phyloP scores from a whole-genome alignment of 2,888 invertebrate species.

The Cosmia pyralina region DNA sequence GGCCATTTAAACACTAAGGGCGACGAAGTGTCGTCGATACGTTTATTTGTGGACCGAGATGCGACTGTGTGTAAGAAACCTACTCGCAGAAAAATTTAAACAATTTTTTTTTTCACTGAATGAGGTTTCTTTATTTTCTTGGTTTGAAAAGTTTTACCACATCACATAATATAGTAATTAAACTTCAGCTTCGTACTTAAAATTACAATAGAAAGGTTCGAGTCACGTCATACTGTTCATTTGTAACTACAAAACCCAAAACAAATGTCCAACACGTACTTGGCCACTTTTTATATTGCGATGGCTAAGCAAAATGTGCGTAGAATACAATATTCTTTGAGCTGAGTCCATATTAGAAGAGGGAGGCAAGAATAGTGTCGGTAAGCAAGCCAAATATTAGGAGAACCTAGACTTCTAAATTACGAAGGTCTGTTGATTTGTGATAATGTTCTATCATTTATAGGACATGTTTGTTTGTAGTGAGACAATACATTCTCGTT shows the following conservation, averaged over 20 bases:
- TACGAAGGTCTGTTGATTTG: conserved; percentile 9
- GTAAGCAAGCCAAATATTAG: conserved; percentile 40
- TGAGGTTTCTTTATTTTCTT: too few species aligned
- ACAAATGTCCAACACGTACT: conserved; percentile 14
- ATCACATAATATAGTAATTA: background rate
- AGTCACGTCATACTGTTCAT: background rate
- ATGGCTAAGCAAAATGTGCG: conserved; percentile 59
- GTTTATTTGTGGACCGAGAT: background rate
- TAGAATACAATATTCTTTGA: conserved; percentile 58
- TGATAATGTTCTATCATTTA: conserved; percentile 15
- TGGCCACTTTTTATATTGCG: conserved; percentile 25
- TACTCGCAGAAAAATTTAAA: too few species aligned
- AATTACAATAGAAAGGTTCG: background rate
- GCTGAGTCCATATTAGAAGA: conserved; percentile 25
- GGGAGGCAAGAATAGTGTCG: conserved; percentile 35
- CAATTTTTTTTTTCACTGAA: too few species aligned
- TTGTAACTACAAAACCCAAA: conserved; percentile 12
- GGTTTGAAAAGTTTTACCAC: background rate
- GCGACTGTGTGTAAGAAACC: too few species aligned
- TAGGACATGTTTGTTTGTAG: conserved; percentile 26
- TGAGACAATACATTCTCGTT: conserved; percentile 32
- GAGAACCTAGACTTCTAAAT: conserved; percentile 11
- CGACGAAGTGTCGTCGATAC: background rate
- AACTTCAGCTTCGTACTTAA: too few species aligned
- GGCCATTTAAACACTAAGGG: too few species aligned